Conservation (phyloP, 2,113 vertebrate genomes). For the Nothobranchius kuhntae region DNA sequence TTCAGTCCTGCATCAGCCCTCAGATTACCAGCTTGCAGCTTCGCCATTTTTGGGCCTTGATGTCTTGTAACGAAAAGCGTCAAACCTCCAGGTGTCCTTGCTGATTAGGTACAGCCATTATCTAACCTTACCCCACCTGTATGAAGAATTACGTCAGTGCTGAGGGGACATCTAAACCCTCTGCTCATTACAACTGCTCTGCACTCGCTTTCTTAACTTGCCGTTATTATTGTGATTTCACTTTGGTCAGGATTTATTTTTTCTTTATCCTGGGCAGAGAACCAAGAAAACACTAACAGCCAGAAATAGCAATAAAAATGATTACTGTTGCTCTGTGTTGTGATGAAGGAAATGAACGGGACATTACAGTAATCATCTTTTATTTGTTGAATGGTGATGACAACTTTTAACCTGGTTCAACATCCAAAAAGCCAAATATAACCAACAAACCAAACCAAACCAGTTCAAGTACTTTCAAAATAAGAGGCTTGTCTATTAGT, state of each 20-base stretch:
- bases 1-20: conserved; percentile 50
- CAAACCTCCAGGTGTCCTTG: neutral
- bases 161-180: conserved; percentile 4
- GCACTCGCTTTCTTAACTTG: conserved; percentile 1
- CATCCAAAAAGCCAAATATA: neutral
- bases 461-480: too few species aligned
- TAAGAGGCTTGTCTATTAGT: too few species aligned
- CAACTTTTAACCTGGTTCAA: neutral
- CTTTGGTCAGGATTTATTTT: neutral
- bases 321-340: neutral
- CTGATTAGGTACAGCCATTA: neutral
- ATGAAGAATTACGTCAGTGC: neutral
- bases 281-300: neutral
- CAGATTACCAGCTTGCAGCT: conserved; percentile 47
- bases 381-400: neutral
- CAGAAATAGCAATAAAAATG: neutral
- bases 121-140: neutral
- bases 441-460: neutral
- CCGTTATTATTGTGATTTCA: conserved; percentile 7
- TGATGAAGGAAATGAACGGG: neutral
- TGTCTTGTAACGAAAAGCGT: conserved; percentile 17
- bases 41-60: conserved; percentile 22
- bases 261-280: neutral
- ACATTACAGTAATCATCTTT: neutral
- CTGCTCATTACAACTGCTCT: conserved; percentile 1